These are phyloP conservation scores for Gibbula magus DNA, from an alignment of 2,888 invertebrate genomes.

Conservation along the genomic window DNA sequence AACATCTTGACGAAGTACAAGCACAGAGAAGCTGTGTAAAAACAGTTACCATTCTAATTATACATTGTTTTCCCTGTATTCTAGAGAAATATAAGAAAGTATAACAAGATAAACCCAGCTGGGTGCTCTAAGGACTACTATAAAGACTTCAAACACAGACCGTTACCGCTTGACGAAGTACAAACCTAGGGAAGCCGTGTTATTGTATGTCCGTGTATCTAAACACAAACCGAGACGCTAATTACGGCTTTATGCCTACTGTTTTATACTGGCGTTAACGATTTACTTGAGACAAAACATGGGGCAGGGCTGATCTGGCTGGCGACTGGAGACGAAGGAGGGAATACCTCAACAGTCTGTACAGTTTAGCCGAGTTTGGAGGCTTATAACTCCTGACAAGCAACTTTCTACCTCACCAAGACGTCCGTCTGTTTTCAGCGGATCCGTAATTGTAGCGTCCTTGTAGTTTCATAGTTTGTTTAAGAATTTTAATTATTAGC, in stretches of 20 bases:
- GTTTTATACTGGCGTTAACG: conserved; percentile 20
- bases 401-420: background rate
- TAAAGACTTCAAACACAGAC: conserved; percentile 4
- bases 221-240: background rate
- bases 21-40: no score
- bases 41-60: no score
- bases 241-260: conserved; percentile 17
- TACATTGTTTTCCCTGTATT: no score
- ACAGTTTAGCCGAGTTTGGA: background rate
- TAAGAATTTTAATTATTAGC: no score
- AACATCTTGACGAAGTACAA: no score
- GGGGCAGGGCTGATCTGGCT: conserved; percentile 7
- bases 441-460: background rate
- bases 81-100: no score
- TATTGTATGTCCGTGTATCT: background rate
- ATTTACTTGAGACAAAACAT: conserved; percentile 14
- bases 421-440: background rate
- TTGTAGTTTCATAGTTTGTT: background rate
- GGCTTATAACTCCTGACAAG: background rate
- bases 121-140: background rate
- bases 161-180: background rate
- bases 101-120: no score
- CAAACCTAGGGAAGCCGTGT: background rate
- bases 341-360: background rate
- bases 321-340: background rate